These are phyloP conservation scores for Piaya cayana DNA, from an alignment of 2,113 vertebrate genomes.

Conservation along the genomic window DNA sequence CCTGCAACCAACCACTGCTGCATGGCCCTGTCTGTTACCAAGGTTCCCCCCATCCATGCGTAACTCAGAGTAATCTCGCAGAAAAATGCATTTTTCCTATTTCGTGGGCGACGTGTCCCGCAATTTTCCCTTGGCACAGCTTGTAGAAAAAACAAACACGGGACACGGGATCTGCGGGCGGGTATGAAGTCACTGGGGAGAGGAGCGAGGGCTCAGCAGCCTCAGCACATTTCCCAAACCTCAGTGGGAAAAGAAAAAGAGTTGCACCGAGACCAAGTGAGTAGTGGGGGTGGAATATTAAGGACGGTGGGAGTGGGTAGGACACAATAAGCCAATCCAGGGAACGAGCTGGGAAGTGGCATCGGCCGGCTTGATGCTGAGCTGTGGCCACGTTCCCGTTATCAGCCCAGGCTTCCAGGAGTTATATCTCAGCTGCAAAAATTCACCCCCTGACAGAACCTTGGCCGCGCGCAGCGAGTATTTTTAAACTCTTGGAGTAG, in stretches of 20 bases:
- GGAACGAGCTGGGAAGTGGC: background rate
- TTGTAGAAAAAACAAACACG: background rate
- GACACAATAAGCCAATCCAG: background rate
- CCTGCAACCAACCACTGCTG: accelerated
- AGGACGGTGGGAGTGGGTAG: background rate
- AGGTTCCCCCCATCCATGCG: background rate
- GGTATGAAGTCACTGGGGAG: constrained; percentile 18
- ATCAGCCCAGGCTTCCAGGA: background rate
- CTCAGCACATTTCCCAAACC: constrained; percentile 38
- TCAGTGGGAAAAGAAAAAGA: background rate
- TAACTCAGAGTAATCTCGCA: background rate
- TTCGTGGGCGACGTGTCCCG: background rate
- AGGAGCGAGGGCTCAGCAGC: background rate
- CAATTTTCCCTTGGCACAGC: constrained; percentile 21
- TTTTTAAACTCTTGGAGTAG: background rate
- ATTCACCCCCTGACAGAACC: background rate
- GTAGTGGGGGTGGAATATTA: accelerated
- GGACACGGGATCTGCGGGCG: background rate
- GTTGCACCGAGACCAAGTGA: accelerated
- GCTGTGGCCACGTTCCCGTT: background rate
- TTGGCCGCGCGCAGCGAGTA: background rate
- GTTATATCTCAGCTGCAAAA: background rate
- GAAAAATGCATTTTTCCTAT: background rate
- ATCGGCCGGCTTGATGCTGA: accelerated
- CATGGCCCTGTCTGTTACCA: accelerated